Base-by-base conservation (phyloP, 2,113 vertebrate species). In the Cariama cristata region DNA sequence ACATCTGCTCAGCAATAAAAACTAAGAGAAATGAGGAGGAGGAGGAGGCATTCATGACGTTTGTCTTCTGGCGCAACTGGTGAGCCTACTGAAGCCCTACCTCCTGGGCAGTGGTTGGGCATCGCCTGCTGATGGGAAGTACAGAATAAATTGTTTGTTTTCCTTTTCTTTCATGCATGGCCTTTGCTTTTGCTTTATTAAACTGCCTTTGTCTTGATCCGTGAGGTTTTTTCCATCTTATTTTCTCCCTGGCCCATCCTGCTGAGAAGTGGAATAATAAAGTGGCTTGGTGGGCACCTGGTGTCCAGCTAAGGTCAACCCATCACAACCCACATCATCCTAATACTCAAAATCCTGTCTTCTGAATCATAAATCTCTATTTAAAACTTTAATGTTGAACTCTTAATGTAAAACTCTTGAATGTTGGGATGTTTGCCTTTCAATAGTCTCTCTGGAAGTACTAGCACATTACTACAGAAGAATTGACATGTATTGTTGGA, bases 221-320 rank as follows among this genome's bases (percentile, higher is more conserved):
- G 33, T 10, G 16, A 49, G 4, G 2, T 1, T 59, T 64, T 35
- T 38, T 35, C 14, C 32, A 9, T 49, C 30, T 38, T 71, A 22
- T 59, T 66, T 85, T 75, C 45, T 64, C 12, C 33, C 10, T 23
- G 38, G 38, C 12, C 4, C 17, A 4, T 55, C 62, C 38, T 85
- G 12, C 19, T 0, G 0, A n/a, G 23, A 4, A 71, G 6, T 5
- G 14, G 32, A 60, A 12, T 32, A 8, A 15, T 1, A 1, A 14
- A 40, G 14, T 1, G 4, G 5, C 42, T 60, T 71, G 26, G 9
- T n/a, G 58, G 13, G 7, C 9, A 55, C 10, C 23, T 17, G 12
- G 4, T 6, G 2, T 71, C 50, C 27, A 71, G 14, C 14, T 38
- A 55, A 69, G 32, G 35, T 40, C 12, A 53, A 55, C 8, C 3